phyloP scores from a whole-genome alignment of 92 coral and sea anemone species.

The Metridium senile region DNA sequence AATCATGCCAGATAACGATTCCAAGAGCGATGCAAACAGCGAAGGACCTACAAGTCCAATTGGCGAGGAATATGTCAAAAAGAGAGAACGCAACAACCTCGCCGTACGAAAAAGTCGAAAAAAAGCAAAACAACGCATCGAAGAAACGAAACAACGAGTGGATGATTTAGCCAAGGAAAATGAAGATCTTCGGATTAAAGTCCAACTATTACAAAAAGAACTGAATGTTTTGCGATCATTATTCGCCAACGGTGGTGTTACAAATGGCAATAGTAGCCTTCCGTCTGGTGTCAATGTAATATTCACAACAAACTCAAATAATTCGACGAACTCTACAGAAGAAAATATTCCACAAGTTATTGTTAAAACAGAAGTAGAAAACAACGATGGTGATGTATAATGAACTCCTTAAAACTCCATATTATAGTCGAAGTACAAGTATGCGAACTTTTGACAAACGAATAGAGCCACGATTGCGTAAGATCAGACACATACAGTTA shows the following conservation, averaged over 20 bases:
- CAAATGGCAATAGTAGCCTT: slow-evolving; percentile 22
- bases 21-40: neutral
- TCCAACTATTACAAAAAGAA: slow-evolving; percentile 91
- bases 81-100: slow-evolving; percentile 90
- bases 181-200: slow-evolving; percentile 87
- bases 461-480: too few species aligned
- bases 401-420: neutral
- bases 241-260: slow-evolving; percentile 89
- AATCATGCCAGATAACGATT: slow-evolving; percentile 16
- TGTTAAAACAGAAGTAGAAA: slow-evolving; percentile 22
- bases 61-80: slow-evolving; percentile 69
- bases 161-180: slow-evolving; percentile 79
- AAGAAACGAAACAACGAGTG: slow-evolving; percentile 88
- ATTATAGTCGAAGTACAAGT: too few species aligned
- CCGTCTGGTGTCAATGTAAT: slow-evolving; percentile 79
- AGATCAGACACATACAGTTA: too few species aligned
- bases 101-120: slow-evolving; percentile 98
- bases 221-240: slow-evolving; percentile 93
- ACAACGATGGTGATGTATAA: neutral
- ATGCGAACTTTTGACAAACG: too few species aligned
- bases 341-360: slow-evolving; percentile 11
- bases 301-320: slow-evolving; percentile 44
- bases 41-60: neutral
- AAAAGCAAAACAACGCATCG: slow-evolving; percentile 92
- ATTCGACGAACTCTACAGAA: slow-evolving; percentile 11